These are phyloP conservation scores for Mylabris sibirica DNA, from an alignment of 2,888 invertebrate species.

Conservation along the genomic window DNA sequence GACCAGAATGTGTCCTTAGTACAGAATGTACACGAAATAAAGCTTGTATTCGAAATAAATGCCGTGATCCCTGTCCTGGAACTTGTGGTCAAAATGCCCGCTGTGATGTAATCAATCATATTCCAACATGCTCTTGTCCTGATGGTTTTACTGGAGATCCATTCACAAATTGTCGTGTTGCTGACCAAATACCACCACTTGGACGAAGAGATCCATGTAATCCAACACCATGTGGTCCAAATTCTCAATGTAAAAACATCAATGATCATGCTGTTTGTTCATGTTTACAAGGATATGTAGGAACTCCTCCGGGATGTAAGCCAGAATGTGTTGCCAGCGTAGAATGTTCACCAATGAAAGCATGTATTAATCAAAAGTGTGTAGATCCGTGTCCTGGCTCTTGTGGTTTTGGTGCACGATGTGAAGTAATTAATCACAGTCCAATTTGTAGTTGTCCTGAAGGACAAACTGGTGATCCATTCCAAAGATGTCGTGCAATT, in stretches of 20 bases:
- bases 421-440: conserved; percentile 65
- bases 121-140: conserved; percentile 76
- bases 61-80: conserved; percentile 73
- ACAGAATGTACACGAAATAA: conserved; percentile 71
- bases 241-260: conserved; percentile 64
- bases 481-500: conserved; percentile 74
- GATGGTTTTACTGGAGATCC: conserved; percentile 72
- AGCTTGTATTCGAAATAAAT: conserved; percentile 74
- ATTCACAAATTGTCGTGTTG: conserved; percentile 51
- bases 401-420: conserved; percentile 65
- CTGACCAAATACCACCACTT: conserved; percentile 46
- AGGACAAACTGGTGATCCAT: conserved; percentile 78
- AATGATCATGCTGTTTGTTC: conserved; percentile 64
- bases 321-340: conserved; percentile 65
- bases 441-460: conserved; percentile 66
- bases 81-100: conserved; percentile 75
- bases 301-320: conserved; percentile 66
- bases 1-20: conserved; percentile 75
- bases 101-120: conserved; percentile 76
- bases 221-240: conserved; percentile 65
- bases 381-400: conserved; percentile 66
- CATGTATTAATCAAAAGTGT: conserved; percentile 66
- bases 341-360: conserved; percentile 64
- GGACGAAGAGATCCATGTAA: conserved; percentile 59
- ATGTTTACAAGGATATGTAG: conserved; percentile 64